phyloP scores from a whole-genome alignment of 2,797 vertebrate species.

The Sebastes hubbsi region DNA sequence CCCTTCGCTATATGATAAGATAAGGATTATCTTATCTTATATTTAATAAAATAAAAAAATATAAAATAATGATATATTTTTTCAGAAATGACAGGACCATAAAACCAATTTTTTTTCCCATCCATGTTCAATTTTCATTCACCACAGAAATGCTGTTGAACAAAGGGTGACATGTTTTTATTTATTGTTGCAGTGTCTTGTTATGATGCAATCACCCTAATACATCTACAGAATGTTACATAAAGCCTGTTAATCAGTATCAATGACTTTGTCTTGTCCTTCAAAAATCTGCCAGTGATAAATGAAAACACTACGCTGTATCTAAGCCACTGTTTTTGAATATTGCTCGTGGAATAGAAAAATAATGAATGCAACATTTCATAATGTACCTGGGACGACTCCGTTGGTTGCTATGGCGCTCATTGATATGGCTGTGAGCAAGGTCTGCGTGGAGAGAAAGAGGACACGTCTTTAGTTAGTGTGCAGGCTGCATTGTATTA shows the following conservation, averaged over 20 bases:
- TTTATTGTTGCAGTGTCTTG: background rate
- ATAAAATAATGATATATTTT: background rate
- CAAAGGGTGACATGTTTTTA: background rate
- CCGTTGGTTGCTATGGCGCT: slow-evolving; percentile 98
- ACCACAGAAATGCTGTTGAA: background rate
- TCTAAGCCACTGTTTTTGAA: background rate
- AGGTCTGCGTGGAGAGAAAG: slow-evolving; percentile 83
- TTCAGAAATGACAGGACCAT: fast-evolving
- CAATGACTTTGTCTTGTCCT: background rate
- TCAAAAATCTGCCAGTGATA: background rate
- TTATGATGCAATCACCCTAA: background rate
- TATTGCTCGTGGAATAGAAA: background rate
- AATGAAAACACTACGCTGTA: background rate
- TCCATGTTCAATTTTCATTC: background rate
- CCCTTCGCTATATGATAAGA: too few relatives aligned
- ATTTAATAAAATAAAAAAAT: background rate
- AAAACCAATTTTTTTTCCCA: fast-evolving
- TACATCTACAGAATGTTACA: background rate
- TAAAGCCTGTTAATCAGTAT: background rate
- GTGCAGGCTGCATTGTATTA: background rate
- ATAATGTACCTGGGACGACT: slow-evolving; percentile 91
- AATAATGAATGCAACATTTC: background rate
- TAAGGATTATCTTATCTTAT: background rate
- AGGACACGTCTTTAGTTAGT: background rate
- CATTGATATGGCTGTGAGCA: slow-evolving; percentile 98